Evolutionary conservation across 2,888 invertebrate genomes (phyloP).

Genomic region (Archips xylosteana): DNA sequence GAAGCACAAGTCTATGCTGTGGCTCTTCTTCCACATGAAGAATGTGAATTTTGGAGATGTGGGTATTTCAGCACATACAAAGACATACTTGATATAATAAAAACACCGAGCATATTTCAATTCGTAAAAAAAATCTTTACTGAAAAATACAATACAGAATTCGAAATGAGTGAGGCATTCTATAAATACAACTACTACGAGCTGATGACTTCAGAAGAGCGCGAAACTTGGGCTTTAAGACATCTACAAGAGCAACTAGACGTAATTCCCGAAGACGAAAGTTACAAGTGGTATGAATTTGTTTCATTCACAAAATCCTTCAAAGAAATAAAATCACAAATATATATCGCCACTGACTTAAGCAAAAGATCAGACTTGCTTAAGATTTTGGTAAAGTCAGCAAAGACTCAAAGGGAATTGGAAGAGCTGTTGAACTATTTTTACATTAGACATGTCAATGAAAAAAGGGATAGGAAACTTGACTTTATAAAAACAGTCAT

Average conservation of each 20-base stretch:
- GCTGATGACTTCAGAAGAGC: conserved; percentile 58
- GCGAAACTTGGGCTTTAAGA: conserved; percentile 62
- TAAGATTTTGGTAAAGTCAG: conserved; percentile 54
- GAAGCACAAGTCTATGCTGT: conserved; percentile 58
- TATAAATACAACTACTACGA: conserved; percentile 51
- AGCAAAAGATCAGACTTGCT: conserved; percentile 55
- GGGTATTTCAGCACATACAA: conserved; percentile 53
- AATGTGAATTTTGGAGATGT: conserved; percentile 55
- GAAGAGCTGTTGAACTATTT: conserved; percentile 61
- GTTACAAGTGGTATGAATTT: conserved; percentile 64
- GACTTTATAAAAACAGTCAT: conserved; percentile 56
- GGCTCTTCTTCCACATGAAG: conserved; percentile 53
- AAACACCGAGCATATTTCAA: conserved; percentile 52
- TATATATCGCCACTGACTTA: conserved; percentile 52
- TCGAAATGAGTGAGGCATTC: conserved; percentile 59
- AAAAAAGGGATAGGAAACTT: conserved; percentile 52
- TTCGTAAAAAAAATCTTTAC: conserved; percentile 59
- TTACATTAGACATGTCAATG: conserved; percentile 64
- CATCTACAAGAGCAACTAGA: conserved; percentile 58
- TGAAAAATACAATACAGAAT: conserved; percentile 57
- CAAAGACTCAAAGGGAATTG: conserved; percentile 57
- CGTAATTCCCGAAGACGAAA: conserved; percentile 53
- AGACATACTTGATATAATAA: conserved; percentile 57
- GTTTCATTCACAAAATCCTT: conserved; percentile 61
- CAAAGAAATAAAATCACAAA: conserved; percentile 54